Base-by-base conservation (phyloP, 2,888 invertebrate species). In the Salticus scenicus region DNA sequence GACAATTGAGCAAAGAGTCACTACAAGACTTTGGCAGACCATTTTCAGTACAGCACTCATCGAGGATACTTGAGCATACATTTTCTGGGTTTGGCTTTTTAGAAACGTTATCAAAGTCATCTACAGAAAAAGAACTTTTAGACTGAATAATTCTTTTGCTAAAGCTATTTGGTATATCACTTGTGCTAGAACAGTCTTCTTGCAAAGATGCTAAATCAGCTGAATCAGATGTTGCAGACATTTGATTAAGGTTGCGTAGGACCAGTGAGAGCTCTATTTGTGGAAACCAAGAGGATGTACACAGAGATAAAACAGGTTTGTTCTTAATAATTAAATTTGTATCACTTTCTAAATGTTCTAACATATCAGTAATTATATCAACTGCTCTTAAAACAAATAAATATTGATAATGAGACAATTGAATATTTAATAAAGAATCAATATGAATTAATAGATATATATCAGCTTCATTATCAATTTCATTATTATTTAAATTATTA, bases 361-460 rank as follows among this genome's bases (percentile, higher is more conserved):
- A 67, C 63, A 88, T 83, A 41, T 88, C 87, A 10, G 82, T 79
- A 51, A 88, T 24, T 37, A 78, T 83, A 67, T 89, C 89, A 12
- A 87, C 63, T n/a, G 86, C 70, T 57, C 88, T 41, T 41, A 88
- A 51, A 17, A 88, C 77, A 73, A 88, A 88, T 33, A 89, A 67
- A 66, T 88, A 88, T 51, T 88, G 87, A 51, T 77, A 81, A 42
- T 89, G 89, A 10, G 87, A 85, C 12, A 98, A 93, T 92, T 98
- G 98, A 2, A 97, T 93, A 88, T 96, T 96, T 74, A 97, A 94
- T 90, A 97, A 93, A 90, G 96, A 96, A 73, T 95, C 94, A 73
- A 97, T 94, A 90, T 96, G 94, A 0, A 95, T 95, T 72, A 98
- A 93, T 31, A 95, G 94, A 91, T 96, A 96, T 88, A 89, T 37